These are phyloP conservation scores for Andrena chrysosceles DNA, from an alignment of 2,888 invertebrate genomes.

Conservation along the genomic window DNA sequence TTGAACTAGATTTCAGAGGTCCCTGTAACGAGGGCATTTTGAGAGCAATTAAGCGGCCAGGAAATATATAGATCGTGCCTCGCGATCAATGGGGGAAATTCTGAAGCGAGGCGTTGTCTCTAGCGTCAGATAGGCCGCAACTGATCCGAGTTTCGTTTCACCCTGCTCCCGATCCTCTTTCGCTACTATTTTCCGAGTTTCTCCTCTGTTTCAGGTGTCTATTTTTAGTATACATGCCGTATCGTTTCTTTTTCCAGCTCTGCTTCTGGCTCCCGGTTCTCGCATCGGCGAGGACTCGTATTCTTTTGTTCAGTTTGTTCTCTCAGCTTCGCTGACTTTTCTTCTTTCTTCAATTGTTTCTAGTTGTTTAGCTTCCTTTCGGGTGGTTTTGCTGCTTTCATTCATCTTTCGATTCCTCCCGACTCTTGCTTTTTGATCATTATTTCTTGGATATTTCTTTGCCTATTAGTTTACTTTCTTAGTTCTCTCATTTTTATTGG, in stretches of 20 bases:
- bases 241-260: too few species aligned
- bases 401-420: too few species aligned
- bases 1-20: conserved; percentile 45
- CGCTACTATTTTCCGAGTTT: background rate
- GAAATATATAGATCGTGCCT: conserved; percentile 8
- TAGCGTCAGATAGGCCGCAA: conserved; percentile 19
- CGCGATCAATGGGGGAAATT: conserved; percentile 62
- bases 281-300: background rate
- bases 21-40: conserved; percentile 44
- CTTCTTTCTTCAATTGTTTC: background rate
- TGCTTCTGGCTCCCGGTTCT: too few species aligned
- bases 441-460: too few species aligned
- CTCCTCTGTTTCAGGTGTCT: background rate
- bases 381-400: background rate
- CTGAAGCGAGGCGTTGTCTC: conserved; percentile 40
- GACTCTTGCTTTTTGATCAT: too few species aligned
- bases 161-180: background rate
- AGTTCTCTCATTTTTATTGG: too few species aligned
- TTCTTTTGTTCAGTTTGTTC: background rate
- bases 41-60: conserved; percentile 47
- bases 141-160: conserved; percentile 7
- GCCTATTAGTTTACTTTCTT: too few species aligned
- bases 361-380: background rate
- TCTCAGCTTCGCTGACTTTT: background rate
- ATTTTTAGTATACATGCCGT: too few species aligned